Percentiles rank a stretch among this genome's conserved stretches.
phyloP scores from a whole-genome alignment of 2,113 vertebrate genomes.

The Lathamus discolor region DNA sequence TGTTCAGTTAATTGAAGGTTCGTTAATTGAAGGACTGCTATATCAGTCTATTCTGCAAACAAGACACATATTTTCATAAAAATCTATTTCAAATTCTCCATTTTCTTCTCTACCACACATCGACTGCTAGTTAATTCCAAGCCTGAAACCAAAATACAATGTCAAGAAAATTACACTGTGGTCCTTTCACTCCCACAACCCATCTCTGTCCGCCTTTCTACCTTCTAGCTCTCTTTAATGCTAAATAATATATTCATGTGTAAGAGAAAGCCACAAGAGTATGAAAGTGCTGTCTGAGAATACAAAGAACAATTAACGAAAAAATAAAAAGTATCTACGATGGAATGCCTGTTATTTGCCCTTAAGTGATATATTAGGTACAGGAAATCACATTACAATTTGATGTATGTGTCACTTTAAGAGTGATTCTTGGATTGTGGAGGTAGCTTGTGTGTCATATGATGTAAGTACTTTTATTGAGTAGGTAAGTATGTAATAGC shows the following conservation, averaged over 20 bases:
- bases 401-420: constrained; percentile 81
- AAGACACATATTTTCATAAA: background rate
- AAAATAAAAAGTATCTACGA: constrained; percentile 58
- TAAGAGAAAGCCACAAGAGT: background rate
- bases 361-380: constrained; percentile 81
- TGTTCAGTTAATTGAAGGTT: background rate
- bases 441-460: constrained; percentile 79
- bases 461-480: constrained; percentile 84
- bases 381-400: constrained; percentile 82
- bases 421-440: constrained; percentile 75
- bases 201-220: background rate
- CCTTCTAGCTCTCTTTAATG: background rate
- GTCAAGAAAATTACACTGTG: background rate
- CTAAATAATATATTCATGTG: constrained; percentile 13
- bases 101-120: background rate
- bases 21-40: background rate
- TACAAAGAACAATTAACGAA: constrained; percentile 70
- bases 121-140: background rate
- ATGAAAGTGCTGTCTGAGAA: constrained; percentile 23
- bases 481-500: constrained; percentile 84
- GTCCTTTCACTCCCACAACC: background rate
- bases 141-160: background rate
- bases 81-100: background rate
- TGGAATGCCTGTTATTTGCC: constrained; percentile 75
- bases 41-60: background rate